Conservation (phyloP, 1,140 invertebrate genomes). For the Papilio aristodemus region DNA sequence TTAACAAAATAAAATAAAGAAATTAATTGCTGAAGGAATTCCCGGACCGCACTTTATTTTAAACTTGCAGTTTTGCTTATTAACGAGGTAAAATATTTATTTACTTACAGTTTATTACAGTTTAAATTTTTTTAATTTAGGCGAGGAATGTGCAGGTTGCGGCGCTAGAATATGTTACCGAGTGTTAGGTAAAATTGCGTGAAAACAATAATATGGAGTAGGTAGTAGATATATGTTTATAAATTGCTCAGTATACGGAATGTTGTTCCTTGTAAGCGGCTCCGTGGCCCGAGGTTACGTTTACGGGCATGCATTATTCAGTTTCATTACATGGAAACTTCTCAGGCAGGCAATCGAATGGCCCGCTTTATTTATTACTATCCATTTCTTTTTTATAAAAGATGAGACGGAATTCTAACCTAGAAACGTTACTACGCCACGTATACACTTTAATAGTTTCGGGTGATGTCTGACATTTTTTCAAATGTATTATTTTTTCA, state of each 20-base stretch:
- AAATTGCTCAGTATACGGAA: not conserved
- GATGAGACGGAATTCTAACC: not conserved
- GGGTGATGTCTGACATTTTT: too few species aligned
- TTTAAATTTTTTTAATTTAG: too few species aligned
- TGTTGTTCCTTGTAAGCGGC: not conserved
- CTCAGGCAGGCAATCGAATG: constrained; percentile 14
- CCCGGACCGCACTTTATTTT: too few species aligned
- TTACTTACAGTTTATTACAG: too few species aligned
- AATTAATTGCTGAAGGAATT: too few species aligned
- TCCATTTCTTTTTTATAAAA: constrained; percentile 9
- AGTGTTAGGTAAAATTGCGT: not conserved
- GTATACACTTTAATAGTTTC: not conserved
- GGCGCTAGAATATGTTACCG: not conserved
- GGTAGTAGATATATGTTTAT: not conserved
- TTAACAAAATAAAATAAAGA: too few species aligned
- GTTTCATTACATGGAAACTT: constrained; percentile 16
- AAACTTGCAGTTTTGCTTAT: too few species aligned
- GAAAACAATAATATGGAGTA: not conserved
- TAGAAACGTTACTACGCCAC: not conserved
- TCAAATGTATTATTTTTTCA: too few species aligned
- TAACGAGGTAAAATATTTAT: too few species aligned
- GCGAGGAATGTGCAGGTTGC: too few species aligned
- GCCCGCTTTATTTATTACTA: constrained; percentile 14
- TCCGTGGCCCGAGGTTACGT: constrained; percentile 4
- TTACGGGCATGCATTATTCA: constrained; percentile 11